Evolutionary conservation across 2,797 vertebrate genomes (phyloP).

Genomic region (Lutjanus campechanus): DNA sequence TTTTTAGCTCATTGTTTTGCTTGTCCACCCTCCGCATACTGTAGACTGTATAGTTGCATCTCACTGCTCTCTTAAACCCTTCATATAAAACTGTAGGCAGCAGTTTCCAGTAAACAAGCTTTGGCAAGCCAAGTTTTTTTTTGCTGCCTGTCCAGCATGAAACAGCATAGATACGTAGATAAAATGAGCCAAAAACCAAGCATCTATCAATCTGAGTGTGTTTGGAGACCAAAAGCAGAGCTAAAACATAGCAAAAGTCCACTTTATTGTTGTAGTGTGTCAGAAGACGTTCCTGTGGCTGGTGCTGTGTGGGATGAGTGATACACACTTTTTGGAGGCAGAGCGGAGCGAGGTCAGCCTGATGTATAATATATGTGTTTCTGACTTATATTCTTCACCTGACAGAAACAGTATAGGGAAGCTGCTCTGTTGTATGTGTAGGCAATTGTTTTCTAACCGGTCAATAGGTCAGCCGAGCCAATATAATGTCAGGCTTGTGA

Average conservation of each 20-base stretch:
- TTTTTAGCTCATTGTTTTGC: slow-evolving; percentile 9
- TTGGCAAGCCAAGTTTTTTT: slow-evolving; percentile 11
- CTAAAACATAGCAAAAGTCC: too few relatives aligned
- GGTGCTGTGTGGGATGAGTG: too few relatives aligned
- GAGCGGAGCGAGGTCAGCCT: too few relatives aligned
- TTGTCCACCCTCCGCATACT: background rate
- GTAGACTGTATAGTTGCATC: slow-evolving; percentile 20
- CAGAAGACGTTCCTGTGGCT: too few relatives aligned
- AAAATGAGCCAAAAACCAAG: background rate
- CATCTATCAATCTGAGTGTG: background rate
- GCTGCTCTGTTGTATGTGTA: background rate
- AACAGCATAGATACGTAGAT: slow-evolving; percentile 9
- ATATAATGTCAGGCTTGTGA: too few relatives aligned
- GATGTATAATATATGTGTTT: background rate
- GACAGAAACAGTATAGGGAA: background rate
- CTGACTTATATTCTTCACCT: background rate
- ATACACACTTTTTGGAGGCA: too few relatives aligned
- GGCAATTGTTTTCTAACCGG: background rate
- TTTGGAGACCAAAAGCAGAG: background rate
- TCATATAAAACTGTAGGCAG: slow-evolving; percentile 34
- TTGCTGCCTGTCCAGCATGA: slow-evolving; percentile 19
- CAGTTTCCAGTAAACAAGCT: slow-evolving; percentile 47
- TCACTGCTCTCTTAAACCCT: slow-evolving; percentile 26
- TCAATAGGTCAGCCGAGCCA: too few relatives aligned
- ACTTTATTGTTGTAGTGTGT: too few relatives aligned